Percentiles rank a stretch among this genome's conserved stretches.
These are phyloP conservation scores for Odontesthes bonariensis DNA, from an alignment of 2,113 vertebrate genomes.

Conservation along the genomic window DNA sequence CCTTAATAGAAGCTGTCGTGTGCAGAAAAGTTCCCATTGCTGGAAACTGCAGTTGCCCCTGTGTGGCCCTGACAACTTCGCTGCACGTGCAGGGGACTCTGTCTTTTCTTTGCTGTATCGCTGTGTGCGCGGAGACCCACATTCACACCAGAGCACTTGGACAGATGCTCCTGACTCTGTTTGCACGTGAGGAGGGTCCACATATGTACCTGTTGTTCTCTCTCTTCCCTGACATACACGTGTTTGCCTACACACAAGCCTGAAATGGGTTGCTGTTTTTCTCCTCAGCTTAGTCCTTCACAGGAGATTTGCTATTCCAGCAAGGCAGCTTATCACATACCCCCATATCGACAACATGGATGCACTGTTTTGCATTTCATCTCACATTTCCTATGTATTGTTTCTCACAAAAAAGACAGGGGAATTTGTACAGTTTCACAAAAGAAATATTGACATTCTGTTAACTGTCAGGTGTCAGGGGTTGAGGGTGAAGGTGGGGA, in stretches of 20 bases:
- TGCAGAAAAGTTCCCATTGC: conserved; percentile 34
- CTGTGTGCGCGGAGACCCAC: conserved; percentile 3
- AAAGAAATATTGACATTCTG: no score
- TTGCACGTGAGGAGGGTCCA: conserved; percentile 49
- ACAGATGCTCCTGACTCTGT: conserved; percentile 20
- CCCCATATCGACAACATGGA: not conserved
- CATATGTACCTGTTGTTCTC: conserved; percentile 28
- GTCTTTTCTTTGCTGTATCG: conserved; percentile 28
- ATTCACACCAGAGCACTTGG: conserved; percentile 8
- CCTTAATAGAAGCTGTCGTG: not conserved
- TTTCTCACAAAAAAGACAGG: no score
- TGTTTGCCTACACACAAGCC: not conserved
- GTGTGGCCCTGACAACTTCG: not conserved
- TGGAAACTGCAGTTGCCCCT: conserved; percentile 22
- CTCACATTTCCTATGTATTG: not conserved
- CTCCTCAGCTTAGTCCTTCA: not conserved
- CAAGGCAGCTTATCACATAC: no score
- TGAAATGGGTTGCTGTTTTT: conserved; percentile 43
- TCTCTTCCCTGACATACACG: conserved; percentile 18
- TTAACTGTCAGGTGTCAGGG: no score
- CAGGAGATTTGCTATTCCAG: not conserved
- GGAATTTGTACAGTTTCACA: no score
- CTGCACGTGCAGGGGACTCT: conserved; percentile 12
- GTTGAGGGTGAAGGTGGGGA: no score
- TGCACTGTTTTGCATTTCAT: not conserved